These are phyloP conservation scores for Eupristina koningsbergeri DNA, from an alignment of 1,140 invertebrate species.

Conservation along the genomic window DNA sequence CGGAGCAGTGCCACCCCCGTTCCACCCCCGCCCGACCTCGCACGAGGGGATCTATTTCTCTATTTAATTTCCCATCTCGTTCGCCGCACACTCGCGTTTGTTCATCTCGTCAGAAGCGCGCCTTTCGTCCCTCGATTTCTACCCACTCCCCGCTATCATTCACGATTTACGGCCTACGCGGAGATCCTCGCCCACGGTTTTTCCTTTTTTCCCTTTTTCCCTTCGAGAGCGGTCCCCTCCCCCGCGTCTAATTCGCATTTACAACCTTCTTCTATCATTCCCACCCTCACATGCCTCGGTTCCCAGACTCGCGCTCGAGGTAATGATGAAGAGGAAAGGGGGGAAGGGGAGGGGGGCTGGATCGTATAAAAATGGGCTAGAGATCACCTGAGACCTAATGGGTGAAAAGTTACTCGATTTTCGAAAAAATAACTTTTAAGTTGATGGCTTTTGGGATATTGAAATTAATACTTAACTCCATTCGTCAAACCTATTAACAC, in stretches of 20 bases:
- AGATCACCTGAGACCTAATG: constrained; percentile 45
- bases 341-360: not conserved
- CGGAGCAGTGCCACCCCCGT: constrained; percentile 55
- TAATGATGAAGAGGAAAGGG: not conserved
- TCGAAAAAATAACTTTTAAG: too few species aligned
- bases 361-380: constrained; percentile 1
- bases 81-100: not conserved
- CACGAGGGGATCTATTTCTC: constrained; percentile 50
- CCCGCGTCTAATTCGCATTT: constrained; percentile 46
- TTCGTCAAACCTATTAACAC: too few species aligned
- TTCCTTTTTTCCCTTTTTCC: not conserved
- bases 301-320: not conserved
- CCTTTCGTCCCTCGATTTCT: constrained; percentile 12
- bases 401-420: constrained; percentile 1
- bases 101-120: constrained; percentile 41
- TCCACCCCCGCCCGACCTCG: not conserved
- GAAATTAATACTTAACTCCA: too few species aligned
- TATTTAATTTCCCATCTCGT: constrained; percentile 53
- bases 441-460: too few species aligned
- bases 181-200: not conserved
- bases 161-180: constrained; percentile 47
- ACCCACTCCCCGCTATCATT: not conserved
- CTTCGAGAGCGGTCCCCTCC: not conserved
- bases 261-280: not conserved
- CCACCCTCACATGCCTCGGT: too few species aligned